These are phyloP conservation scores for Protobothrops flavoviridis DNA, from an alignment of 2,113 vertebrate species.

Conservation along the genomic window DNA sequence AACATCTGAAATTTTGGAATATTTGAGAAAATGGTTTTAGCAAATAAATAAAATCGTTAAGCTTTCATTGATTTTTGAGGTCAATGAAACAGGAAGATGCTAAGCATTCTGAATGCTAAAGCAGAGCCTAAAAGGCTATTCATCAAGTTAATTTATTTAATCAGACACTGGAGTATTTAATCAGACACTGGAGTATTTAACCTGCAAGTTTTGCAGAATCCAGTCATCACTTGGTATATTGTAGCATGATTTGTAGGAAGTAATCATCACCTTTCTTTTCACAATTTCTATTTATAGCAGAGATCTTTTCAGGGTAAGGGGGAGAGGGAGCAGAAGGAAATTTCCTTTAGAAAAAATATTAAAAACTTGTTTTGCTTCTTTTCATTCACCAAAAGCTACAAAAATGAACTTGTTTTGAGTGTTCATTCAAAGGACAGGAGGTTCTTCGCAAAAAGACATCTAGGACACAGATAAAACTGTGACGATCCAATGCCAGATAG, in stretches of 20 bases:
- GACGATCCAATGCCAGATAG: constrained; percentile 13
- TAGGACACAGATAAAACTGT: constrained; percentile 40
- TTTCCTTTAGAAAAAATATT: constrained; percentile 24
- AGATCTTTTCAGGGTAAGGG: background rate
- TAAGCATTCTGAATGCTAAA: background rate
- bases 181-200: background rate
- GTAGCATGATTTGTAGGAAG: background rate
- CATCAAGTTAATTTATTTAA: background rate
- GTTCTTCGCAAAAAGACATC: constrained; percentile 7
- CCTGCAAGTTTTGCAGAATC: background rate
- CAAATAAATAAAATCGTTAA: background rate
- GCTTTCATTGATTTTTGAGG: background rate
- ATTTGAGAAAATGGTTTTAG: background rate
- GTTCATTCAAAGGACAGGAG: constrained; percentile 22
- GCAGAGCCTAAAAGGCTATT: background rate
- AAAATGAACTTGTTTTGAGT: constrained; percentile 15
- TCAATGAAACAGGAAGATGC: background rate
- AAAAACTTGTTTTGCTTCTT: background rate
- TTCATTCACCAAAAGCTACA: background rate
- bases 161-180: background rate
- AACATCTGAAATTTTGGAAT: background rate
- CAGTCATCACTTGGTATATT: background rate
- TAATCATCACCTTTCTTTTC: background rate
- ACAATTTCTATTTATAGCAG: background rate
- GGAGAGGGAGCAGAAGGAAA: background rate